Base-by-base conservation (phyloP, 1,140 invertebrate species). In the Rhopalosiphum maidis region DNA sequence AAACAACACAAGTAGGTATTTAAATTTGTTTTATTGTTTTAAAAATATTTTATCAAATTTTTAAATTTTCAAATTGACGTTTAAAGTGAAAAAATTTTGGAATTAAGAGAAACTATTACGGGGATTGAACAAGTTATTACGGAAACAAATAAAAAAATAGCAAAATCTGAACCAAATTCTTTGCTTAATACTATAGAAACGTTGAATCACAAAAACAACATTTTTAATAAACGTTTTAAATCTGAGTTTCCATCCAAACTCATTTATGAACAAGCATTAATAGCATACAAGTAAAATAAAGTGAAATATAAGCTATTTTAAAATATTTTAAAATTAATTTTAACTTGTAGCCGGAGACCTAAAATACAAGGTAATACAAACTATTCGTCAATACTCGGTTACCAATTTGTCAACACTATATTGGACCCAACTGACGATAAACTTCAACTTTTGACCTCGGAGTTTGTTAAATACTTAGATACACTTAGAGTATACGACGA, bases 221-320 rank as follows among this genome's bases (percentile, higher is more conserved):
- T 93, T n/a, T 37, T 93, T 41, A 85, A 93, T 30, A 93, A 85
- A 43, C 82, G 91, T 93, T 93, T 93, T 43, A 93, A 93, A 41
- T 51, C 82, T 41, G 91, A 93, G 23, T 93, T 93, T n/a, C 91
- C 91, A 0, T 93, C 91, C 0, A 93, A 93, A 93, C 91, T 93
- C 2, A 85, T 93, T 41, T 93, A 86, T 48, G 91, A 93, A 86
- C 91, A 93, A 51, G 91, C 91, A n/a, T 93, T 93, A 55, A 54
- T 93, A 23, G 77, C 77, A 30, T 93, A 93, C 51, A 93, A 93
- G 91, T 93, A 93, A 92, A 51, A 11, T 22, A 0, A 92, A 21
- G 41, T 30, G 6, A 22, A 15, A 21, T 22, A 1, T 68, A n/a
- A n/a, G 21, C 68, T 21, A 30, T 43, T 46, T 18, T 43, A 30